A percentile compares a stretch with the other conserved stretches of the same genome.
Evolutionary conservation across 1,140 invertebrate genomes (phyloP).

Genomic region (Myzus persicae): DNA sequence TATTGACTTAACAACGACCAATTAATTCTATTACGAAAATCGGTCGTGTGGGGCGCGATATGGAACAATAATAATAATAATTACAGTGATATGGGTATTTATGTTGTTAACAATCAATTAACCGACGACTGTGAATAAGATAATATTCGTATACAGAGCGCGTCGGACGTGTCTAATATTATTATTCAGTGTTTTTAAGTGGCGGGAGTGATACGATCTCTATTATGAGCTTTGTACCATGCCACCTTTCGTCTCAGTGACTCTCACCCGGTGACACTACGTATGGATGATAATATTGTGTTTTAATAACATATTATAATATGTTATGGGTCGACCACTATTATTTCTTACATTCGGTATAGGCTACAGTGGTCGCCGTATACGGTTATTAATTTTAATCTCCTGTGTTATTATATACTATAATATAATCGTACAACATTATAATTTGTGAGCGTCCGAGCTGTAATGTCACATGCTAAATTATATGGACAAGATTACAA

Average conservation of each 20-base stretch:
- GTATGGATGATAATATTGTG: not conserved
- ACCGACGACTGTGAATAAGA: too few relatives aligned
- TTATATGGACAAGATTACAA: too few relatives aligned
- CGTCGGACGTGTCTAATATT: not conserved
- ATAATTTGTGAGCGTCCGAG: not conserved
- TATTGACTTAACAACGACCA: not conserved
- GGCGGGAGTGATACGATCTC: too few relatives aligned
- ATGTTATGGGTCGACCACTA: too few relatives aligned
- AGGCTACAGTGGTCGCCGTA: not conserved
- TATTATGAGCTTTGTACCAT: too few relatives aligned
- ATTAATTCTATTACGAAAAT: not conserved
- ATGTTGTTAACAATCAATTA: not conserved
- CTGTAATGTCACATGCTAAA: not conserved
- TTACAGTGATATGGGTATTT: not conserved
- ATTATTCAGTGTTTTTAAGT: not conserved
- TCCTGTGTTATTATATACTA: not conserved
- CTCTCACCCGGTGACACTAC: not conserved
- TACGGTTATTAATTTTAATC: not conserved
- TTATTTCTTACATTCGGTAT: not conserved
- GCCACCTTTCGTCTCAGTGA: not conserved
- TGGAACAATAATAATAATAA: not conserved
- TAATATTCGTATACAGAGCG: not conserved
- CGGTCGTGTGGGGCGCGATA: not conserved
- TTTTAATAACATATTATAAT: too few relatives aligned
- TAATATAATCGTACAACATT: not conserved